Evolutionary conservation across 1,140 invertebrate genomes (phyloP), one percentile per base, ranked within the genome.

Genomic region (Drosophila rufa): DNA sequence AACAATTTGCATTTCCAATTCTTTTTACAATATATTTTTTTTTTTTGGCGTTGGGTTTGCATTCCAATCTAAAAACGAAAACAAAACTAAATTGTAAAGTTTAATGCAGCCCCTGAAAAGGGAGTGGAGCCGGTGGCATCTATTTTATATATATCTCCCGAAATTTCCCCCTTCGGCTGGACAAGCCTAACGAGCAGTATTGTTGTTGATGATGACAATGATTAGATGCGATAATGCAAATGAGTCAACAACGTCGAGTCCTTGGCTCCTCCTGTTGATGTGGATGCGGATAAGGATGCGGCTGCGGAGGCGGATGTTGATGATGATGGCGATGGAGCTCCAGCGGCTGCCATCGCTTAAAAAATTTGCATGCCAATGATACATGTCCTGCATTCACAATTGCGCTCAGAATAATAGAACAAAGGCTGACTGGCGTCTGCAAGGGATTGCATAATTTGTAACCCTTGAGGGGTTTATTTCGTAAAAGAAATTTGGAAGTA

Each of bases 221-320:
- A 87, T 91, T 91, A 84, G 83, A 91, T 87, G 83, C 83, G 89
- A 91, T 91, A 91, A 91, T 91, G 83, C 89, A 91, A 91, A 91
- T 87, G 83, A 91, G 85, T 84, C 66, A 61, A 71, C 68, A 74
- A 45, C 70, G 27, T 27, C 14, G 38, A 46, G 68, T 77, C 59
- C 62, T 57, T 58, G 48, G 40, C 40, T 57, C 33, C 42, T 22
- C 17, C 50, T 62, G 57, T 33, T 59, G 47, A 55, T 59, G 73
- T 64, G 22, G 30, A 25, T 56, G 19, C 19, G 50, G 27, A 38
- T 38, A 33, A 17, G 17, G 59, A 30, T 30, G 12, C 33, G 53
- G 53, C 38, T 55, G 51, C 22, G 9, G 53, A 56, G 62, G 51
- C 25, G 53, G 46, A 53, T 61, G 66, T 30, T 59, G 70, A 59